A percentile compares a stretch with the other conserved stretches of the same genome.
These are phyloP conservation scores for Sebastolobus alascanus DNA, from an alignment of 2,797 vertebrate genomes.

Conservation along the genomic window DNA sequence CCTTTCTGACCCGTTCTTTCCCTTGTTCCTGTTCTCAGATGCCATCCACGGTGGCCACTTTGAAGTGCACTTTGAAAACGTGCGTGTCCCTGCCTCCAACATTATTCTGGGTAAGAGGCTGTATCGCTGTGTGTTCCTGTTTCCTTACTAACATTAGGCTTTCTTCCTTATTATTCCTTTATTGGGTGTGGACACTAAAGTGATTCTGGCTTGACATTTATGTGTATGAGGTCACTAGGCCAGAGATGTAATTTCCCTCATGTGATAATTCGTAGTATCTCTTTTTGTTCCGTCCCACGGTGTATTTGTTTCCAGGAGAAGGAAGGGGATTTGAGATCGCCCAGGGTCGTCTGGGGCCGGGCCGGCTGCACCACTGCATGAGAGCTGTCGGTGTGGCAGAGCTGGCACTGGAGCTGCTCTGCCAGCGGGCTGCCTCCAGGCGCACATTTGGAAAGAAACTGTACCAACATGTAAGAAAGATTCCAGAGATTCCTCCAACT, in stretches of 20 bases:
- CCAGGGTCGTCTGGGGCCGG: conserved; percentile 93
- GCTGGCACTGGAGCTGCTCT: conserved; percentile 89
- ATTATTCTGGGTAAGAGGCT: conserved; percentile 90
- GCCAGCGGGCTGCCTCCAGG: conserved; percentile 85
- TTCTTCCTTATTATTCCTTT: background rate
- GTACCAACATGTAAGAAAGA: conserved; percentile 88
- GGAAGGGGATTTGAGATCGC: conserved; percentile 95
- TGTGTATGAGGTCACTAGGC: background rate
- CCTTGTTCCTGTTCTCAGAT: conserved; percentile 78
- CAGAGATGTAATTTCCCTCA: background rate
- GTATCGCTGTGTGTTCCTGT: background rate
- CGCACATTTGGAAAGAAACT: conserved; percentile 90
- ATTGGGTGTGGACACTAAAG: conserved; percentile 8
- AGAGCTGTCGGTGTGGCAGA: conserved; percentile 90
- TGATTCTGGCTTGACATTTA: background rate
- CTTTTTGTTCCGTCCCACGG: no score
- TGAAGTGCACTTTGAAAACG: conserved; percentile 93
- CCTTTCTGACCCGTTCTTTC: background rate
- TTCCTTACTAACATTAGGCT: background rate
- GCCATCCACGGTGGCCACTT: conserved; percentile 95
- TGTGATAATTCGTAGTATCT: background rate
- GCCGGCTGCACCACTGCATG: conserved; percentile 96
- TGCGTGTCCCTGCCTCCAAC: conserved; percentile 88
- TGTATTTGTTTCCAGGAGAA: conserved; percentile 84
- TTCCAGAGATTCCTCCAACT: background rate